Evolutionary conservation across 2,797 vertebrate genomes (phyloP).

Genomic region (Poecilia gillii): DNA sequence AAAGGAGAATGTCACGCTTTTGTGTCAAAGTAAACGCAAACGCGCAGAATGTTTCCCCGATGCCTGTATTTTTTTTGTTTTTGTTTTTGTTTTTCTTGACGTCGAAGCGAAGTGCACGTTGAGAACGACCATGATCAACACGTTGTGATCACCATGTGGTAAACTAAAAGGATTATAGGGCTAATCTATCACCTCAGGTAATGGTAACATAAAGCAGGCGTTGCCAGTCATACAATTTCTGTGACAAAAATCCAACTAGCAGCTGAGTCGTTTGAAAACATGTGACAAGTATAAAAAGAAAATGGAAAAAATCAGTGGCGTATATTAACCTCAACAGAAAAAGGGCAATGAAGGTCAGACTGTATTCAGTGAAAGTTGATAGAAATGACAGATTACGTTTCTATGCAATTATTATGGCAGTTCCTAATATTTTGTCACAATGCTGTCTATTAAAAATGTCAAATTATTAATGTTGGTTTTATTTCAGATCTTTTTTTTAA

Average conservation of each 20-base stretch:
- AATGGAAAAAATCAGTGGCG: background rate
- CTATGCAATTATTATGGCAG: too few species aligned
- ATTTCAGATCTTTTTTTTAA: background rate
- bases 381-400: background rate
- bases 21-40: constrained; percentile 11
- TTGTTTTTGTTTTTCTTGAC: background rate
- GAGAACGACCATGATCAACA: background rate
- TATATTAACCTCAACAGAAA: background rate
- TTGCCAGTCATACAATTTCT: background rate
- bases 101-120: background rate
- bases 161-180: background rate
- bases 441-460: background rate
- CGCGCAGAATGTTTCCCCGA: background rate
- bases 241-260: background rate
- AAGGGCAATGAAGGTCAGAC: background rate
- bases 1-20: constrained; percentile 7
- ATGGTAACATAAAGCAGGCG: constrained; percentile 1
- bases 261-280: background rate
- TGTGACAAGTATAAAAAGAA: background rate
- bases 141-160: background rate
- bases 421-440: too few species aligned
- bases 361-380: background rate
- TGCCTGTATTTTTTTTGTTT: background rate
- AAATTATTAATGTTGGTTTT: background rate
- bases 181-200: constrained; percentile 3